Base-by-base conservation (phyloP, 2,797 vertebrate species). In the Spatula versicolor region DNA sequence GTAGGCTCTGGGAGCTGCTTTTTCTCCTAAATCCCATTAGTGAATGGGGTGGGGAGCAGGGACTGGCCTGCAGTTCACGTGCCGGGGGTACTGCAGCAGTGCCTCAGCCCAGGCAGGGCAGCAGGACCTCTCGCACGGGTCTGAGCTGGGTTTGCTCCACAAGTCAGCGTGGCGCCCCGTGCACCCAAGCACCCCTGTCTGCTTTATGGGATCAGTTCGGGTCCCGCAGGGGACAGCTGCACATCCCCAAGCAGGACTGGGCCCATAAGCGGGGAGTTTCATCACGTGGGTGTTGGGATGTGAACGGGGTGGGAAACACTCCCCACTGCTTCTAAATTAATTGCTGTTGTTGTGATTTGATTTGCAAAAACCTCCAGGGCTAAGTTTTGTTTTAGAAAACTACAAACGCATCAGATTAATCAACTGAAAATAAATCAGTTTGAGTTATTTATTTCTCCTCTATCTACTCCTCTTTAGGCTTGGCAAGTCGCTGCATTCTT, bases 381-480 rank as follows among this genome's bases (percentile, higher is more conserved):
- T 76, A 91, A 55, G 71, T 88, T 94, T 95, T 94, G 67, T 91
- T 96, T 93, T 95, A 94, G 95, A 89, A 94, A 96, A 89, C 86
- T 88, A 93, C 1, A 50, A 94, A 92, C 58, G 13, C 72, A 93
- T 86, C 94, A 94, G 58, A 94, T 93, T 96, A 96, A 95, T 92
- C 83, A 95, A 88, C 89, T 60, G 93, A 78, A 94, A 96, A 96
- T 89, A 96, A 96, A 96, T 80, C 74, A 79, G 50, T 52, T 41
- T 82, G 85, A 95, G 93, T 94, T 96, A 97, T 96, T 96, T 95
- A 95, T 95, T 95, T 90, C 94, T 93, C 74, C 45, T 86, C 10
- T 74, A 93, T 92, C 92, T 95, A 63, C 73, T 95, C 73, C 79
- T 91, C 83, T 85, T 77, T 84, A 91, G 74, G 92, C 88, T 59